Base-by-base conservation (phyloP, 2,888 invertebrate genomes). In the Nomada ruficornis region DNA sequence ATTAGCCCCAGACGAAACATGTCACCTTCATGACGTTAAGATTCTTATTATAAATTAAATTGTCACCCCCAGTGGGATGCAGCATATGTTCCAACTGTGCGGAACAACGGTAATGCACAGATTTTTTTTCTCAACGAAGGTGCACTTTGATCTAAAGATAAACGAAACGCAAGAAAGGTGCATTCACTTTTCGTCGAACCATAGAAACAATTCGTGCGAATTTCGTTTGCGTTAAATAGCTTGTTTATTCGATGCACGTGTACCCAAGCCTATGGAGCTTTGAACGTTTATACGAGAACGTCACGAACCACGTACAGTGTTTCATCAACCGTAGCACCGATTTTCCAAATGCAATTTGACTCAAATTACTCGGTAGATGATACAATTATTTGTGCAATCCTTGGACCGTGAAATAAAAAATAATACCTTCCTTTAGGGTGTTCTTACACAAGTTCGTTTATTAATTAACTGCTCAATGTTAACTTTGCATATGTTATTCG, bases 171-270 rank as follows among this genome's bases (percentile, higher is more conserved):
- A 75, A 83, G 74, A 74, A 71, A 75, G 67, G 83, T 82, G 71
- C 79, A 60, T 83, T 83, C 83, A 74, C 83, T 54, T 83, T 83
- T 82, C 77, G 54, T 36, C 73, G 83, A 77, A 70, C 77, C 50
- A 62, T 79, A 82, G 83, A 78, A 83, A 83, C 83, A 83, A 83
- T 83, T 82, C 83, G 67, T 57, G 67, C 55, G 83, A 83, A 82
- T 83, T 79, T 83, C 71, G 79, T 78, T 75, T 82, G 77, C 52
- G 72, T 73, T 63, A 69, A 44, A 68, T 62, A 69, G 85, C 85
- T 87, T 87, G 86, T 86, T 86, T 86, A 87, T 80, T 70, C 85
- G 77, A 86, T 86, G 87, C 87, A 83, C 83, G 83, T 83, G 83
- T 70, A 82, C 50, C 76, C 69, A 57, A 63, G 67, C 67, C 79